A percentile compares a stretch with the other conserved stretches of the same genome.
These are phyloP conservation scores for Pseudopleuronectes americanus DNA, from an alignment of 2,797 vertebrate species.

Conservation along the genomic window DNA sequence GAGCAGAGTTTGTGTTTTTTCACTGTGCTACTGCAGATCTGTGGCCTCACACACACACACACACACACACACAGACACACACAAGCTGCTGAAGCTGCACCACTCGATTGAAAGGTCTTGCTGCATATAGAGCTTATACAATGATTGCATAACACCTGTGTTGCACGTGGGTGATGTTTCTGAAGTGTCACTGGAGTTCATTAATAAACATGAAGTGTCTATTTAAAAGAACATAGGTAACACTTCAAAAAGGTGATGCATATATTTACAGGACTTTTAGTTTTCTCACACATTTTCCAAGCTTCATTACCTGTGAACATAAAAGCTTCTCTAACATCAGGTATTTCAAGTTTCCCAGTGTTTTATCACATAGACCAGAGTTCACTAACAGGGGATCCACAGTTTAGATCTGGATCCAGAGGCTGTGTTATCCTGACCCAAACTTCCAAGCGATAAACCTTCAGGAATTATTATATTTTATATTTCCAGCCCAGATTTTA, in stretches of 20 bases:
- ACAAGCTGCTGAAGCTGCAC: constrained; percentile 11
- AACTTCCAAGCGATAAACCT: no score
- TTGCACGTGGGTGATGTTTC: constrained; percentile 65
- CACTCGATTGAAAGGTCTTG: constrained; percentile 31
- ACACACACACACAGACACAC: not conserved
- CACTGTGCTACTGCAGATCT: constrained; percentile 9
- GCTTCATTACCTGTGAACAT: not conserved
- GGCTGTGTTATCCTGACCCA: no score
- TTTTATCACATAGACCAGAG: no score
- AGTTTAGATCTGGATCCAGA: no score
- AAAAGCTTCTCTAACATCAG: no score
- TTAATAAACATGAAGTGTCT: constrained; percentile 45
- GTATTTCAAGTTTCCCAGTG: no score
- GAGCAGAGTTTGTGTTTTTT: constrained; percentile 2
- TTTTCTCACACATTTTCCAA: not conserved
- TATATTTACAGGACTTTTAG: not conserved
- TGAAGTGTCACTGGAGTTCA: constrained; percentile 40
- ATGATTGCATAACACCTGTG: constrained; percentile 64
- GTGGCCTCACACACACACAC: constrained; percentile 4
- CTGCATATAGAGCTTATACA: constrained; percentile 51
- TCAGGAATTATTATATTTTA: no score
- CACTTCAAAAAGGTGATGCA: not conserved
- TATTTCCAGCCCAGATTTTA: no score
- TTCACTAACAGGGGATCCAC: no score
- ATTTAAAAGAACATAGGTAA: not conserved